A percentile compares a stretch with the other conserved stretches of the same genome.
Evolutionary conservation across 2,888 invertebrate genomes (phyloP).

Genomic region (Pheosia gnoma): DNA sequence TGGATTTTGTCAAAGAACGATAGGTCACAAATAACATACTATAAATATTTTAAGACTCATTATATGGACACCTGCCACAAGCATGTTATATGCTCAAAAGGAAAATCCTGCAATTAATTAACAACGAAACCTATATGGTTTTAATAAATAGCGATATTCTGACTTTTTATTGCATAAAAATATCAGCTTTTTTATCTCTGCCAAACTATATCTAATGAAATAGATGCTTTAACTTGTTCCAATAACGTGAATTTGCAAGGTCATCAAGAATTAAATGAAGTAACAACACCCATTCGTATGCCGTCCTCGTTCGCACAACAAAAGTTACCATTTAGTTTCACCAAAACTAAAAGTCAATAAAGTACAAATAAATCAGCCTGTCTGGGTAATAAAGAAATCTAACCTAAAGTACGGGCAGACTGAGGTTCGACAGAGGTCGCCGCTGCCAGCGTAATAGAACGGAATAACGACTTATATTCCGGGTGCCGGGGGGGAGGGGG

Average conservation of each 20-base stretch:
- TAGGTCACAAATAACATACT: too few species aligned
- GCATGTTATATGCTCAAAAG: too few species aligned
- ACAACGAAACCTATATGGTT: too few species aligned
- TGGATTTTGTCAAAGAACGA: too few species aligned
- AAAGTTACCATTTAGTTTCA: conserved; percentile 35
- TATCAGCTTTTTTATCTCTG: too few species aligned
- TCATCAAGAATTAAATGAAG: neutral
- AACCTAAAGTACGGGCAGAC: conserved; percentile 16
- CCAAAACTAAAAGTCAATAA: conserved; percentile 35
- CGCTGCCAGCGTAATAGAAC: neutral
- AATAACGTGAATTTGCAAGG: neutral
- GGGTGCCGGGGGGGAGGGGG: too few species aligned
- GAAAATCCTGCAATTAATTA: too few species aligned
- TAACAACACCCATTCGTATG: conserved; percentile 24
- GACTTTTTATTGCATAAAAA: too few species aligned
- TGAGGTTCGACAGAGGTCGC: conserved; percentile 16
- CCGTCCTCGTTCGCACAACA: conserved; percentile 16
- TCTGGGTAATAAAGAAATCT: conserved; percentile 35
- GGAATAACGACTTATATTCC: neutral
- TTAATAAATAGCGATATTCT: too few species aligned
- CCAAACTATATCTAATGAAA: too few species aligned
- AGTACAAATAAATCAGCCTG: conserved; percentile 43
- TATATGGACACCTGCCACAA: too few species aligned
- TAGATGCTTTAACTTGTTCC: neutral
- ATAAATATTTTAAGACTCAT: too few species aligned